A percentile compares a stretch with the other conserved stretches of the same genome.
Evolutionary conservation across 2,113 vertebrate species (phyloP).

Genomic region (Eolophus roseicapilla): DNA sequence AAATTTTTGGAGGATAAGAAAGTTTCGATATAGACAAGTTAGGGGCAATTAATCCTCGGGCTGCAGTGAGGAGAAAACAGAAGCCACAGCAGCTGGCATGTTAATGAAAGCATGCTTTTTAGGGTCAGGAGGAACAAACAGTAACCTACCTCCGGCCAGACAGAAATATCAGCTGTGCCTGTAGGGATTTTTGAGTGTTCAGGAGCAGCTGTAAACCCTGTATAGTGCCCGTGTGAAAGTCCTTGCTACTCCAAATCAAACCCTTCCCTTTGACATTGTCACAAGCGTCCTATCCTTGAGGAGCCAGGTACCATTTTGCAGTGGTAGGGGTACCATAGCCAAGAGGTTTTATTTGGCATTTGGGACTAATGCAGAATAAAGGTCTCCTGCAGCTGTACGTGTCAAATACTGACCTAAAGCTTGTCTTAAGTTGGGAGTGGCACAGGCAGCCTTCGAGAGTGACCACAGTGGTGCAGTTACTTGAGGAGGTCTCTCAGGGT

Average conservation of each 20-base stretch:
- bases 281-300: background rate
- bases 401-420: background rate
- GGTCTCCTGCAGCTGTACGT: background rate
- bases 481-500: background rate
- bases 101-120: background rate
- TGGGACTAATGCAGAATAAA: background rate
- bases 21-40: background rate
- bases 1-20: background rate
- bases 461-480: accelerated
- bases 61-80: background rate
- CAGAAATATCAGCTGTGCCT: background rate
- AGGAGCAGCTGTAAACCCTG: background rate
- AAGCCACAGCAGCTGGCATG: background rate
- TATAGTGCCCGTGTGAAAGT: background rate
- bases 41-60: background rate
- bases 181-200: background rate
- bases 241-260: background rate
- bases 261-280: background rate
- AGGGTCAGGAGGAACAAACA: background rate
- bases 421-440: background rate
- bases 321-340: accelerated
- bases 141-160: background rate
- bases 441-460: background rate
- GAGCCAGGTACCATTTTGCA: background rate
- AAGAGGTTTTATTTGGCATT: background rate